Percentiles rank a stretch among this genome's conserved stretches.
Conservation (phyloP, 2,113 vertebrate species). For the Chaenogobius annularis region DNA sequence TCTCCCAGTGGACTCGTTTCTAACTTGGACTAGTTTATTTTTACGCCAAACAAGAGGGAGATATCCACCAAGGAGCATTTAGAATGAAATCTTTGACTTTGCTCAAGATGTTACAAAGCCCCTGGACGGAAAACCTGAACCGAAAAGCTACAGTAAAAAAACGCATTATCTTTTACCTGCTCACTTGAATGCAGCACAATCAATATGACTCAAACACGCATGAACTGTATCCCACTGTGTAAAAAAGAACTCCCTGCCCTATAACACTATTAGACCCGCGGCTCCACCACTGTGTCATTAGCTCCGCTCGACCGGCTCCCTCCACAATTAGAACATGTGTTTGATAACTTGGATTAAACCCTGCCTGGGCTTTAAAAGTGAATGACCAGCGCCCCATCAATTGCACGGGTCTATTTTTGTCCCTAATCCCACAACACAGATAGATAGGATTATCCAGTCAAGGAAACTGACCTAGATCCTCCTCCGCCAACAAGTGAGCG, state of each 20-base stretch:
- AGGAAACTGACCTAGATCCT: conserved; percentile 51
- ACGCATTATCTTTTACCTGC: too few relatives aligned
- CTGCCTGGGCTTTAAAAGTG: conserved; percentile 18
- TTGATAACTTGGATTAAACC: conserved; percentile 41
- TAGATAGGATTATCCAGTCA: conserved; percentile 58
- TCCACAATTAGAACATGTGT: conserved; percentile 31
- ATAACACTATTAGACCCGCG: background rate
- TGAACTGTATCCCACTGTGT: background rate
- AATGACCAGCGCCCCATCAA: conserved; percentile 38
- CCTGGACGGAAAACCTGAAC: too few relatives aligned
- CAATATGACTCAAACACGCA: too few relatives aligned
- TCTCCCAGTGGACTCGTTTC: too few relatives aligned
- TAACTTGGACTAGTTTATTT: too few relatives aligned
- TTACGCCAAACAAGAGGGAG: too few relatives aligned
- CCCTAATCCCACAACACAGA: conserved; percentile 57
- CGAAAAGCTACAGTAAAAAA: too few relatives aligned
- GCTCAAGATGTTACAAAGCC: too few relatives aligned
- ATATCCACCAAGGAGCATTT: too few relatives aligned
- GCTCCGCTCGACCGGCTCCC: background rate
- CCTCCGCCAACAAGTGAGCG: background rate
- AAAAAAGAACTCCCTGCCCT: background rate
- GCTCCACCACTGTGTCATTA: background rate
- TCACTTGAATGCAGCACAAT: too few relatives aligned
- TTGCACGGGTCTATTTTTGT: conserved; percentile 51
- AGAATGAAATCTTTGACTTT: too few relatives aligned